Base-by-base conservation (phyloP, 1,140 invertebrate genomes). In the Leptinotarsa undecemlineata region DNA sequence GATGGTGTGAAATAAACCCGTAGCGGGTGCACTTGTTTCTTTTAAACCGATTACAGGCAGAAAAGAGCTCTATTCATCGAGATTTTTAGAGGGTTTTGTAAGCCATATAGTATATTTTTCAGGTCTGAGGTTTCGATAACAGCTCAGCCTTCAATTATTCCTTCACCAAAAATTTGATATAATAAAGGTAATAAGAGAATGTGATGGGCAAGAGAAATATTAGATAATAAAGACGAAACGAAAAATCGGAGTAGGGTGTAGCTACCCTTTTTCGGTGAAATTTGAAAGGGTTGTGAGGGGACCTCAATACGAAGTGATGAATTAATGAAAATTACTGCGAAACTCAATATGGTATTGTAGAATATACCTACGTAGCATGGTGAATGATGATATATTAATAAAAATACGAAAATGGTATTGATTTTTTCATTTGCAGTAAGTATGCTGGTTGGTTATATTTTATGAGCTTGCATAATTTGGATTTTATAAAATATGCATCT, bases 1-100 rank as follows among this genome's bases (percentile, higher is more conserved):
- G 15, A 14, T 17, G 42, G 68, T n/a, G 71, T 15, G 26, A 64
- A 63, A 72, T 19, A 64, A 47, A 64, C 19, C n/a, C 5, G 71
- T 20, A 42, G n/a, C 26, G 47, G 47, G 57, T 8, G 60, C 71
- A 64, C 61, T 64, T 72, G 71, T 64, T 72, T 72, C 71, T 64
- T 60, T 47, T 72, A 72, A 72, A 72, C 71, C 71, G 71, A 72
- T 72, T 72, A 72, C 71, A 72, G 21, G 68, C n/a, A 20, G 62
- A 72, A 72, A 72, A 64, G 20, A 64, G 61, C 42, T 72, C 33
- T 61, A 72, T 72, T 72, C 63, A 72, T 60, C 71, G 19, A 61
- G 71, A 72, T 72, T 63, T 66, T 72, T 64, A 57, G 17, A n/a
- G 51, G 68, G 20, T 70, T 70, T 70, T 60, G 21, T 23, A 20